Base-by-base conservation (phyloP, 2,797 vertebrate species). In the Gadopsis marmoratus region DNA sequence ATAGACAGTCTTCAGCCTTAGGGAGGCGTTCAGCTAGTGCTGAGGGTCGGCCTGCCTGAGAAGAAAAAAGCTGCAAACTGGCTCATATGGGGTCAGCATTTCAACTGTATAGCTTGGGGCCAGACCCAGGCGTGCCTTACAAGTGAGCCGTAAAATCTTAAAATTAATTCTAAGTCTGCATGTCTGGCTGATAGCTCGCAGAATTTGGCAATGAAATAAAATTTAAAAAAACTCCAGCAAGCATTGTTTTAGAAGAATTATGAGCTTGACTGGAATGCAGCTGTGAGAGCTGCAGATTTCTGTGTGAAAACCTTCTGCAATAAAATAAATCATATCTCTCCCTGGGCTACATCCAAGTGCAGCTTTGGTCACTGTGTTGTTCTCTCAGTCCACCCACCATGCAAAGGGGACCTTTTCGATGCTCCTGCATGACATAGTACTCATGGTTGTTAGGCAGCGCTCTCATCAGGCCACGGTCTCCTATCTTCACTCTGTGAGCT, bases 381-480 rank as follows among this genome's bases (percentile, higher is more conserved):
- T 66, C 47, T 37, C 37, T 70, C 35, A 6, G 50, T 79, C 54
- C 60, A 86, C 98, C 93, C 94, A 99, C 98, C 98, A 99, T 77
- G 98, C 98, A 12, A 99, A 99, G n/a, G 98, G 98, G 77, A 99
- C 98, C 85, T 99, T 1, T 99, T 68, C 97, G 97, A 85, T 99
- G 98, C 83, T 99, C 98, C 91, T 99, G 98, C 98, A 99, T 99
- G 81, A 99, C 97, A 0, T 99, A 99, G 87, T 99, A 98, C 88
- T 99, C 98, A 0, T 99, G 95, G 29, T 99, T 98, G 91, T 97
- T 97, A 51, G 98, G 98, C 78, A 99, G 93, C 0, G 98, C 98
- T 66, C 98, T 95, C 98, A 99, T 99, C 85, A 99, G 95, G 26
- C 98, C 98, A 0, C 99, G 99, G 95, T 99, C 98, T 1, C 98